Evolutionary conservation across 2,888 invertebrate species (phyloP).

Genomic region (Lacanobia oleracea): DNA sequence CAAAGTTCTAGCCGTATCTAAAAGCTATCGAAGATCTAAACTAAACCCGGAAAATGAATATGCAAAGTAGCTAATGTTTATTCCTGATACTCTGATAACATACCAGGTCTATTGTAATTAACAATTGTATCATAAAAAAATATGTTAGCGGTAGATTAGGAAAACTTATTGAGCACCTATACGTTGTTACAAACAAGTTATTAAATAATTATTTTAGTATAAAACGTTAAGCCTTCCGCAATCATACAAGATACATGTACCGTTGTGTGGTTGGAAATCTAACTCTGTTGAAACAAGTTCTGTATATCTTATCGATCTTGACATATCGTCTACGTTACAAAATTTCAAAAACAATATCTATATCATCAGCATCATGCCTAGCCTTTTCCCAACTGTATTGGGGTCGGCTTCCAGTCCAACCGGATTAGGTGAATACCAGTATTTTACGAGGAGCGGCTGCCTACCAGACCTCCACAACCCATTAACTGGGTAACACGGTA

Average conservation of each 20-base stretch:
- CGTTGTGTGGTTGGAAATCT: conserved; percentile 37
- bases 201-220: conserved; percentile 41
- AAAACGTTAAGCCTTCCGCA: conserved; percentile 44
- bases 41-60: conserved; percentile 27
- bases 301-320: conserved; percentile 28
- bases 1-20: not conserved
- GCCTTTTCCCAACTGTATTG: no score
- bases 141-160: conserved; percentile 31
- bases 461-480: no score
- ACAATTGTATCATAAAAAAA: conserved; percentile 32
- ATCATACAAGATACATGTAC: conserved; percentile 24
- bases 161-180: conserved; percentile 26
- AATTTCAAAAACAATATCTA: not conserved
- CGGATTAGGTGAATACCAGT: no score
- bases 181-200: conserved; percentile 28
- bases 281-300: conserved; percentile 25
- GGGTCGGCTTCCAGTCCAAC: no score
- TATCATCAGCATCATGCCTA: no score
- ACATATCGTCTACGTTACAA: conserved; percentile 6
- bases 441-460: no score
- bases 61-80: not conserved
- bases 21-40: conserved; percentile 13
- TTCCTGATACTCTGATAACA: conserved; percentile 20
- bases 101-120: conserved; percentile 21
- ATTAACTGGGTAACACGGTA: no score